Evolutionary conservation across 1,140 invertebrate genomes (phyloP).

Genomic region (Sesamia nonagrioides): DNA sequence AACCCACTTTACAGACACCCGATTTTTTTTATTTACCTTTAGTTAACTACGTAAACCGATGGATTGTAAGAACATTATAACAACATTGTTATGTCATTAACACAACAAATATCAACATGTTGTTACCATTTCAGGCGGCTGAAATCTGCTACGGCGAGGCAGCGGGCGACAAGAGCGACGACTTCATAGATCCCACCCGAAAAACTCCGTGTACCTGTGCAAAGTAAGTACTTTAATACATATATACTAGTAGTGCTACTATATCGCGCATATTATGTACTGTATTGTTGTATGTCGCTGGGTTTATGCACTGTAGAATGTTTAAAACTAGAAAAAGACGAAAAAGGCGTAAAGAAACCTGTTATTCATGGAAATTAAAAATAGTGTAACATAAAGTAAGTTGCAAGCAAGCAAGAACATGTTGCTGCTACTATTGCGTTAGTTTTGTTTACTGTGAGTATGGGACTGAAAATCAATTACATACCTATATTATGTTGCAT

Average conservation of each 20-base stretch:
- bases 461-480: too few relatives aligned
- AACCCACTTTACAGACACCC: too few relatives aligned
- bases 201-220: conserved; percentile 94
- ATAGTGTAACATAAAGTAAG: neutral
- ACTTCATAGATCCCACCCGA: conserved; percentile 95
- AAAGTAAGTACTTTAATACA: conserved; percentile 88
- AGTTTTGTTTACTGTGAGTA: too few relatives aligned
- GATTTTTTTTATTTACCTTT: too few relatives aligned
- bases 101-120: neutral
- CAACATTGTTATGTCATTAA: too few relatives aligned
- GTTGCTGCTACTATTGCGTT: too few relatives aligned
- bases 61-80: too few relatives aligned
- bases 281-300: conserved; percentile 39
- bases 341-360: neutral
- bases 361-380: neutral
- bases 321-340: neutral
- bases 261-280: conserved; percentile 40
- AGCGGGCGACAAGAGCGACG: conserved; percentile 87
- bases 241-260: conserved; percentile 28
- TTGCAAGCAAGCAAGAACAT: too few relatives aligned
- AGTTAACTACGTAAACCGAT: too few relatives aligned
- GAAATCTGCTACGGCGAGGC: conserved; percentile 77
- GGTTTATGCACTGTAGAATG: neutral
- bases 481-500: neutral
- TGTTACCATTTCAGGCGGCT: conserved; percentile 82